Evolutionary conservation across 2,797 vertebrate genomes (phyloP).

Genomic region (Carcharodon carcharias): DNA sequence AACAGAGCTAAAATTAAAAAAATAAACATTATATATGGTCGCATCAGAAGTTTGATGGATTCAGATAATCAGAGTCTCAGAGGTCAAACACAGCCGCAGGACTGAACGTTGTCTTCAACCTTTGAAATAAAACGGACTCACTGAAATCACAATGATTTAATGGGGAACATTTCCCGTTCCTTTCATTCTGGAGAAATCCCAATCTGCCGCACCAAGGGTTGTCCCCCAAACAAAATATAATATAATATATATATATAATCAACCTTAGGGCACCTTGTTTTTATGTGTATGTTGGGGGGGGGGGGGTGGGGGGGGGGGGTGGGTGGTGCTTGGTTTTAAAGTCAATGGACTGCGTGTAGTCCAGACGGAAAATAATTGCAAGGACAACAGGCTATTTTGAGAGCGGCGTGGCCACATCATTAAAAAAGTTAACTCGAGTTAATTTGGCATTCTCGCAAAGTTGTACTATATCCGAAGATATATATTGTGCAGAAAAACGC

Average conservation of each 20-base stretch:
- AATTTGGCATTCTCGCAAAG: background rate
- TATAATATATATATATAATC: no score
- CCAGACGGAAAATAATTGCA: background rate
- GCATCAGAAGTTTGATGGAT: conserved; percentile 10
- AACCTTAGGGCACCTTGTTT: background rate
- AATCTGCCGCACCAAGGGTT: background rate
- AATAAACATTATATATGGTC: background rate
- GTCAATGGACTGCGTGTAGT: background rate
- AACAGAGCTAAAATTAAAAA: background rate
- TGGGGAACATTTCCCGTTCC: no score
- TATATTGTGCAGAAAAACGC: background rate
- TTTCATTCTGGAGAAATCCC: background rate
- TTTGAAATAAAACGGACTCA: background rate
- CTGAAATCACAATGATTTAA: background rate
- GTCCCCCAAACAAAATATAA: background rate
- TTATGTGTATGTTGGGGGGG: no score
- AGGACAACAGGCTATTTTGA: background rate
- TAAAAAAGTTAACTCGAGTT: conserved; percentile 9
- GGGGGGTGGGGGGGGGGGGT: background rate
- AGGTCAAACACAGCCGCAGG: conserved; percentile 26
- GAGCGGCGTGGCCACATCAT: background rate
- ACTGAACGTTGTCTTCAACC: background rate
- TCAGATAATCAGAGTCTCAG: background rate
- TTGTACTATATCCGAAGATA: no score
- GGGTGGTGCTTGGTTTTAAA: background rate